phyloP scores from a whole-genome alignment of 2,797 vertebrate genomes.

The Arnoldichthys spilopterus region DNA sequence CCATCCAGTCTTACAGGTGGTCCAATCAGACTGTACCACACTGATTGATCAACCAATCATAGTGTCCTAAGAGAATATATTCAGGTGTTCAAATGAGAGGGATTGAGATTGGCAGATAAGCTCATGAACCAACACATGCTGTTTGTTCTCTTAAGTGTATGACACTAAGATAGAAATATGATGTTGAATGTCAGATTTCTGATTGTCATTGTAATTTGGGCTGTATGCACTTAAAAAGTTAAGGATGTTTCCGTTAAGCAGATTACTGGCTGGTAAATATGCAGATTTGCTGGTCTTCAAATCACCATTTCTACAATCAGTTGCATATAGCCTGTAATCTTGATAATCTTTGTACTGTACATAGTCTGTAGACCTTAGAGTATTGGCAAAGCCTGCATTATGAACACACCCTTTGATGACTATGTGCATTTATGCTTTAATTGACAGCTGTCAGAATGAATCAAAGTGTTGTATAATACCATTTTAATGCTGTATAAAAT shows the following conservation, averaged over 20 bases:
- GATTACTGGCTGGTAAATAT: background rate
- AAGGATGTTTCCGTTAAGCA: background rate
- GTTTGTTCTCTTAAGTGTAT: background rate
- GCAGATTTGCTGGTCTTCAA: conserved; percentile 28
- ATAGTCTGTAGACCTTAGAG: conserved; percentile 16
- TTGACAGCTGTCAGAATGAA: background rate
- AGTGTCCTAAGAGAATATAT: background rate
- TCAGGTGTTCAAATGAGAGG: background rate
- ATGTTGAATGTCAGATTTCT: background rate
- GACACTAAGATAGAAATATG: background rate
- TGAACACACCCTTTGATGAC: conserved; percentile 1
- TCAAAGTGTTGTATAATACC: conserved; percentile 2
- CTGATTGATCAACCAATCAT: conserved; percentile 6
- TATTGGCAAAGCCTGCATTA: conserved; percentile 12
- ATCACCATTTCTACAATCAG: conserved; percentile 18
- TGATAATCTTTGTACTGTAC: conserved; percentile 36
- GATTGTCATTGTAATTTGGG: background rate
- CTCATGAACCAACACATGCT: background rate
- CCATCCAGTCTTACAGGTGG: conserved; percentile 11
- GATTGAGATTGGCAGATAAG: conserved; percentile 7
- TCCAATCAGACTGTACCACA: background rate
- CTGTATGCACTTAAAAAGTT: background rate
- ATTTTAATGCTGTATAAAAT: conserved; percentile 4
- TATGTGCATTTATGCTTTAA: background rate
- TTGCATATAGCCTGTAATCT: conserved; percentile 26